phyloP scores from a whole-genome alignment of 2,888 invertebrate species.

The Oscheius sp. region DNA sequence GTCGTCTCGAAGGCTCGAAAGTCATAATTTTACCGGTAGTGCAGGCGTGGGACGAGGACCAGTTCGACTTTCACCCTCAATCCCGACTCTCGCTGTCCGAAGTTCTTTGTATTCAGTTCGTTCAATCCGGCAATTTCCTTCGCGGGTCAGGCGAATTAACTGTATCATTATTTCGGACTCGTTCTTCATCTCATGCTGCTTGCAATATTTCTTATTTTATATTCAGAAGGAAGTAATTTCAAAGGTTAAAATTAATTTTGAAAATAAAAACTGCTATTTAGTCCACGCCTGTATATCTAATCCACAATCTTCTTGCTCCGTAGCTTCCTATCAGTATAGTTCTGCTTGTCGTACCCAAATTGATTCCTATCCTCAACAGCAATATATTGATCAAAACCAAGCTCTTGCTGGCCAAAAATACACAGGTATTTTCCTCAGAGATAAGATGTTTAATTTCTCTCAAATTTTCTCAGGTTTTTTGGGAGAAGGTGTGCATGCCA shows the following conservation, averaged over 20 bases:
- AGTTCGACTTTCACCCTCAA: conserved; percentile 23
- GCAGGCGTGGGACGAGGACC: conserved; percentile 2
- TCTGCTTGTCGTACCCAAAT: conserved; percentile 38
- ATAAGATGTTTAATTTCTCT: neutral
- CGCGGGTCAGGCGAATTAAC: conserved; percentile 29
- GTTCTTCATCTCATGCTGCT: conserved; percentile 16
- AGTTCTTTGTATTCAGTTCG: conserved; percentile 25
- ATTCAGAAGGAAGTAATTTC: conserved; percentile 2
- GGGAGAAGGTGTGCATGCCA: conserved; percentile 44
- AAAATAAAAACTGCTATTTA: conserved; percentile 5
- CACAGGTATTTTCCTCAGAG: neutral
- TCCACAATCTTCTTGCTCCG: conserved; percentile 47
- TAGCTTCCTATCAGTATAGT: conserved; percentile 45
- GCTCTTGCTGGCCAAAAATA: neutral
- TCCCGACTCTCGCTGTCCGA: conserved; percentile 22
- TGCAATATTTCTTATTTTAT: conserved; percentile 25
- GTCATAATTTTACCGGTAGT: conserved; percentile 18
- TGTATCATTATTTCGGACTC: conserved; percentile 25
- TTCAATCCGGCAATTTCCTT: conserved; percentile 23
- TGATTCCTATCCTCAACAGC: conserved; percentile 18
- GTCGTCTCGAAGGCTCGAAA: neutral
- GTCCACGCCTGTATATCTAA: conserved; percentile 46
- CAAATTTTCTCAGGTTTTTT: conserved; percentile 45
- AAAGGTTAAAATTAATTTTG: neutral
- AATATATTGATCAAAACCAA: too few species aligned